A percentile compares a stretch with the other conserved stretches of the same genome.
Conservation (phyloP, 2,113 vertebrate species). For the Eupsittula cactorum region DNA sequence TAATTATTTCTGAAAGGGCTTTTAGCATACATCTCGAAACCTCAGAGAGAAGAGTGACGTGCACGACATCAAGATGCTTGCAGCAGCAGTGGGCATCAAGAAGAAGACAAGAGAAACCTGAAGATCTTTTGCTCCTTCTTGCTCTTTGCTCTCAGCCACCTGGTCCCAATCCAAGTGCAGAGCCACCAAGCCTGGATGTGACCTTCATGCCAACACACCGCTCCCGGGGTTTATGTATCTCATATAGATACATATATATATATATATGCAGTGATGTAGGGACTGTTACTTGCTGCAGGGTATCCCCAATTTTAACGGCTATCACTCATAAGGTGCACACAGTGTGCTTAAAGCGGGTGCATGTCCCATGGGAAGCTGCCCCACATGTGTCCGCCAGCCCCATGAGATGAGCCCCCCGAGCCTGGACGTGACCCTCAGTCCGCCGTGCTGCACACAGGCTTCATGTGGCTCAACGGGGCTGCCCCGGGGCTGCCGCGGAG, state of each 20-base stretch:
- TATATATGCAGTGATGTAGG: accelerated
- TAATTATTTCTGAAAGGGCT: conserved; percentile 66
- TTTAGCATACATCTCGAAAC: conserved; percentile 36
- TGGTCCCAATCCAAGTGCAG: not conserved
- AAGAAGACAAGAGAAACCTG: not conserved
- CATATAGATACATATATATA: not conserved
- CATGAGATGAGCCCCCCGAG: not conserved
- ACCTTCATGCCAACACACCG: accelerated
- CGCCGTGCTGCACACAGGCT: not conserved
- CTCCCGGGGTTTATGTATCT: not conserved
- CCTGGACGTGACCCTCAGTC: not conserved
- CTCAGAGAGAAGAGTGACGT: not conserved
- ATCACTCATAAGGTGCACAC: accelerated
- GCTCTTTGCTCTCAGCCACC: not conserved
- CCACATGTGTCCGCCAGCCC: not conserved
- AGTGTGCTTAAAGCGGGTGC: accelerated
- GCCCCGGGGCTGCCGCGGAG: not conserved
- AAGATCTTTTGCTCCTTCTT: not conserved
- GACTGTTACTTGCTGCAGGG: accelerated
- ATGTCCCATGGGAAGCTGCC: accelerated
- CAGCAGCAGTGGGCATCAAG: not conserved
- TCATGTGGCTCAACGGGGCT: accelerated
- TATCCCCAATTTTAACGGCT: not conserved
- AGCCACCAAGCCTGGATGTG: not conserved
- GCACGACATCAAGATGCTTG: not conserved